Evolutionary conservation across 2,888 invertebrate genomes (phyloP), one percentile per base, ranked within the genome.

Genomic region (Ferrisia virgata): DNA sequence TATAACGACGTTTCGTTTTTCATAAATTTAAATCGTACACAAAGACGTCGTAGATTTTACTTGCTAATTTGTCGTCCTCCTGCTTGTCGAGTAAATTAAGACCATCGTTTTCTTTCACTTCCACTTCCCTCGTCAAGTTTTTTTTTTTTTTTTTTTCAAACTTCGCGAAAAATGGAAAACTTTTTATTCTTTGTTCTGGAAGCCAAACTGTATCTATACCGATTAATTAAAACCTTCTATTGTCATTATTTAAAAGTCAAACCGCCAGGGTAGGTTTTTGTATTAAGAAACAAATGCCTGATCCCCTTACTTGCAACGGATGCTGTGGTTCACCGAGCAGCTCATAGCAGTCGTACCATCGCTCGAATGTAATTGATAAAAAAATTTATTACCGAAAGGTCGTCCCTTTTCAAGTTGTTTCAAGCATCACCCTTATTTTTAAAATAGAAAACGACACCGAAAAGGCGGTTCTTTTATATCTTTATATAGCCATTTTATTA

Each of bases 401-500:
- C 72, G 72, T 76, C 72, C 72, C 72, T 76, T 76, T 76, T 76
- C 72, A n/a, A 76, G 72, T 76, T 22, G 72, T 76, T 76, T 76
- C 72, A 76, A 76, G 18, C 9, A 76, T 36, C 72, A 76, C 72
- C 72, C 72, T 76, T 13, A 76, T 76, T 76, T 76, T 76, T 76
- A 36, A 36, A 76, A 36, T 8, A 8, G 5, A 8, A 36, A 6
- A 8, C 28, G 72, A 76, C 33, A 76, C 36, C 72, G 72, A 76
- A 76, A 76, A 76, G 72, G 72, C 72, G 72, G 31, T 76, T 36
- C 72, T 76, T 76, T 76, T 76, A 69, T 69, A 69, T 76, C 36
- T 18, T 76, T 69, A 69, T 53, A 22, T 69, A 76, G 36, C 36
- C 36, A 3, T 36, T 76, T 76, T 33, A 36, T 28, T 18, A 76